Evolutionary conservation across 2,113 vertebrate species (phyloP).

Genomic region (Chloropsis cyanopogon): DNA sequence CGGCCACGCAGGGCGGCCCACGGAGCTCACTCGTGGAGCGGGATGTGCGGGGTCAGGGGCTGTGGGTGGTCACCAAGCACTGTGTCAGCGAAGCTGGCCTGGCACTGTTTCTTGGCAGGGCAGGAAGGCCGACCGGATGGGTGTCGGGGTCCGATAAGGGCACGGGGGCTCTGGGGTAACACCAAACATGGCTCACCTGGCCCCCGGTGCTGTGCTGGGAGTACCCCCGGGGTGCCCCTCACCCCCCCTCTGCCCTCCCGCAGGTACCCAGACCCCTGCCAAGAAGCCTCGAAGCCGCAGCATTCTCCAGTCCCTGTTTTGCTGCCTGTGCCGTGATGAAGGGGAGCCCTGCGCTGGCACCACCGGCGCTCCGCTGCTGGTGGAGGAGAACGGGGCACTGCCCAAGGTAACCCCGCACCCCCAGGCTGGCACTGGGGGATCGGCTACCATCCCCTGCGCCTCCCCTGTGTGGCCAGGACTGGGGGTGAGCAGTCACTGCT

Average conservation of each 20-base stretch:
- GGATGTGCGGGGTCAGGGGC: no score
- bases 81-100: rapidly evolving
- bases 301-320: conserved; percentile 78
- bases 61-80: background rate
- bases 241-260: background rate
- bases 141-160: background rate
- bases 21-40: background rate
- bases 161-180: rapidly evolving
- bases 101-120: background rate
- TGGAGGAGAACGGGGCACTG: conserved; percentile 77
- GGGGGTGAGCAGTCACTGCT: background rate
- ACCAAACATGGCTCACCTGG: background rate
- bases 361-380: conserved; percentile 69
- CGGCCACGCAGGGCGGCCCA: rapidly evolving
- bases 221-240: background rate
- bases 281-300: conserved; percentile 77
- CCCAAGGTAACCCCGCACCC: conserved; percentile 71
- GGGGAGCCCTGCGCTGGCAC: conserved; percentile 68
- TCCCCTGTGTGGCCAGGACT: no score
- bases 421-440: rapidly evolving
- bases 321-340: conserved; percentile 78
- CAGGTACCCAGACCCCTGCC: conserved; percentile 59
- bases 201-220: background rate
- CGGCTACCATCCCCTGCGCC: rapidly evolving
- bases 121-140: background rate